phyloP scores from a whole-genome alignment of 2,888 invertebrate genomes.

The Lycaena phlaeas region DNA sequence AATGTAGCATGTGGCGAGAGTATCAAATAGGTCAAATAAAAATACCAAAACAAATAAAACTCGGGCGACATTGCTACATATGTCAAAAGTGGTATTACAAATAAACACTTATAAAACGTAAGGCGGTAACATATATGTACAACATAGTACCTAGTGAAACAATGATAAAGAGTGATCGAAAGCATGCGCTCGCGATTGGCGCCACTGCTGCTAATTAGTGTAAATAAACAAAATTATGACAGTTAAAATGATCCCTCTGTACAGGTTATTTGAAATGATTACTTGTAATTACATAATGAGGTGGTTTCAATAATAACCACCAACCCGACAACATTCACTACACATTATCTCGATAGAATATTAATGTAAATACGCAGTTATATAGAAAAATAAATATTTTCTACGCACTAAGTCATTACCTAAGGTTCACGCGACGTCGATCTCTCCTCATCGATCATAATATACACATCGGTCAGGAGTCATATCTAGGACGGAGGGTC shows the following conservation, averaged over 20 bases:
- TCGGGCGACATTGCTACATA: conserved; percentile 72
- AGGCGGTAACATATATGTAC: conserved; percentile 71
- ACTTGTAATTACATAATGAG: conserved; percentile 40
- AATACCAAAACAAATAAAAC: conserved; percentile 53
- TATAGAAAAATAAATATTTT: conserved; percentile 73
- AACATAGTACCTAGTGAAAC: conserved; percentile 66
- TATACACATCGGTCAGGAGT: conserved; percentile 55
- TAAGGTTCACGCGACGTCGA: conserved; percentile 68
- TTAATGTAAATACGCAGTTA: conserved; percentile 54
- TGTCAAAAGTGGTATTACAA: conserved; percentile 75
- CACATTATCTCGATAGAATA: conserved; percentile 72
- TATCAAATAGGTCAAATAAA: conserved; percentile 56
- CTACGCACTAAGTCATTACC: conserved; percentile 70
- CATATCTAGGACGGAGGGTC: conserved; percentile 65
- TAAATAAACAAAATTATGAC: conserved; percentile 30
- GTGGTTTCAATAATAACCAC: conserved; percentile 40
- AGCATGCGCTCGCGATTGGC: conserved; percentile 25
- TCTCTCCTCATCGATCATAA: conserved; percentile 40
- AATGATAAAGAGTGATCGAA: conserved; percentile 61
- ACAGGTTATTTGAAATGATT: conserved; percentile 48
- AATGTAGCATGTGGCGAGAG: conserved; percentile 72
- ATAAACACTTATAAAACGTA: conserved; percentile 69
- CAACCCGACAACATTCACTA: conserved; percentile 68
- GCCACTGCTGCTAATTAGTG: conserved; percentile 24
- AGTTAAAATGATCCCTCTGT: conserved; percentile 42